Percentiles rank a stretch among this genome's conserved stretches.
Evolutionary conservation across 2,888 invertebrate species (phyloP).

Genomic region (Dasysyrphus tricinctus): DNA sequence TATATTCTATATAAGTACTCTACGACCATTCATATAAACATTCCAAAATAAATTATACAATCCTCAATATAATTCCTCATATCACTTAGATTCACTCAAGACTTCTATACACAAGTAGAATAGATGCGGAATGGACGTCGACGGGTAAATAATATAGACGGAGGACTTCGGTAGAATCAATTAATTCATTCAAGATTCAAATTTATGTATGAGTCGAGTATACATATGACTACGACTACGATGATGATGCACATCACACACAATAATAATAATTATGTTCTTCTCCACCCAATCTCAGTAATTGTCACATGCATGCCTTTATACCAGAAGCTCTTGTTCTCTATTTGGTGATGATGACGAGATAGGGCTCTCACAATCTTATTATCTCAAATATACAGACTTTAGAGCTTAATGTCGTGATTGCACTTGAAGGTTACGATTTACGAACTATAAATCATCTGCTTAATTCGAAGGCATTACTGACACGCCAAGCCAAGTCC

Average conservation of each 20-base stretch:
- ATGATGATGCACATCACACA: slow-evolving; percentile 13
- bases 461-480: slow-evolving; percentile 12
- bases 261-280: slow-evolving; percentile 16
- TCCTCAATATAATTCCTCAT: slow-evolving; percentile 1
- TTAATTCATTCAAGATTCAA: slow-evolving; percentile 16
- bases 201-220: background rate
- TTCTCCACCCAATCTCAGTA: slow-evolving; percentile 15
- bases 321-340: background rate
- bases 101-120: background rate
- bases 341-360: slow-evolving; percentile 13
- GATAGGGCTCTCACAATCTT: background rate
- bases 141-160: background rate
- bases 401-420: slow-evolving; percentile 39
- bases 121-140: background rate
- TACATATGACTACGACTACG: background rate
- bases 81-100: slow-evolving; percentile 3
- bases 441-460: slow-evolving; percentile 16
- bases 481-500: background rate
- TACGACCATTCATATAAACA: background rate
- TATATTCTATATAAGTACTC: background rate
- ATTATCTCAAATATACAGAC: slow-evolving; percentile 1
- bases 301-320: slow-evolving; percentile 12
- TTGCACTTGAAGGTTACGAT: slow-evolving; percentile 51
- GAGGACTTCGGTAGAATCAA: background rate
- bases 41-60: slow-evolving; percentile 10